Evolutionary conservation across 2,113 vertebrate species (phyloP), one percentile per base, ranked within the genome.

Genomic region (Myotis yumanensis): DNA sequence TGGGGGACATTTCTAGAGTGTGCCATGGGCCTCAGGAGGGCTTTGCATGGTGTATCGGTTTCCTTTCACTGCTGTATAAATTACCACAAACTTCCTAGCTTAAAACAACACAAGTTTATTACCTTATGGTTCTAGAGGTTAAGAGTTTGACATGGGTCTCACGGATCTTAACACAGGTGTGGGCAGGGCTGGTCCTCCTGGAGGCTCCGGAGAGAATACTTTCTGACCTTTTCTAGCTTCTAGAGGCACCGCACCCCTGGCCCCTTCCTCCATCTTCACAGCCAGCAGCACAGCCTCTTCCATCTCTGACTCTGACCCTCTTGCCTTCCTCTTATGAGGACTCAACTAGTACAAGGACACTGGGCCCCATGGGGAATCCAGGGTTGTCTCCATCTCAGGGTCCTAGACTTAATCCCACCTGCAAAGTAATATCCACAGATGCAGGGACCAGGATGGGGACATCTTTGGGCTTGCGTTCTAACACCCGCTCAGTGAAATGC

Each of bases 261-360:
- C 32, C 48, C 37, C 43, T 28, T 57, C 20, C n/a, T 37, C 62
- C 64, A 6, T 48, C 46, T 1, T 43, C 37, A 62, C 6, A 1
- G 10, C 37, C 15, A 1, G 20, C 7, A 8, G 79, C 0, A 0
- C 16, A 0, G n/a, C 5, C 0, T 52, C 90, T 37, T 20, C 52
- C 7, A 0, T 40, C 77, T 37, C 32, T 8, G 85, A 7, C 52
- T 62, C 22, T 7, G 17, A 11, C 59, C 87, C 69, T 43, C 76
- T 43, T 7, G 16, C 51, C 51, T 35, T 73, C 51, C 84, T 37
- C 59, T n/a, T 1, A 0, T 3, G 59, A 75, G 25, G 59, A 7
- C 17, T 16, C 22, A 46, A 46, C 46, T 46, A 46, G 46, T 0
- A 10, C 25, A 72, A 40, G 37, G 66, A 71, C 20, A 1, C n/a